phyloP scores from a whole-genome alignment of 1,140 invertebrate species.

The Trichonephila clavata region DNA sequence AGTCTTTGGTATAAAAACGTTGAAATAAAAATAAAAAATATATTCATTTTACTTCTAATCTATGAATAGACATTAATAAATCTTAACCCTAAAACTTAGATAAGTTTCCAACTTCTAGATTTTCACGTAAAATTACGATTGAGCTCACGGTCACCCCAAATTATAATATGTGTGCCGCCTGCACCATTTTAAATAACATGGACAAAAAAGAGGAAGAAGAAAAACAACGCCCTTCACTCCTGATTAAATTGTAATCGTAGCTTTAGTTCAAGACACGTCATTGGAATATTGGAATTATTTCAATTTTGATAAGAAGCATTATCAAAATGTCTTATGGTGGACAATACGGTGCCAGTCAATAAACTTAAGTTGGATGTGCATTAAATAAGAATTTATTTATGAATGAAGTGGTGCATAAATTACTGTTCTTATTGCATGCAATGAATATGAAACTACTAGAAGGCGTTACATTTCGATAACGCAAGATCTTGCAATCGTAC shows the following conservation, averaged over 20 bases:
- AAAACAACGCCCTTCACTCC: background rate
- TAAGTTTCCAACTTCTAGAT: background rate
- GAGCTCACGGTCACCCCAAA: background rate
- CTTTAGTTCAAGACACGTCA: background rate
- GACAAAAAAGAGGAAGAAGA: background rate
- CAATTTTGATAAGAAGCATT: background rate
- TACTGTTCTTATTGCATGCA: background rate
- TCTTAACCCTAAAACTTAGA: background rate
- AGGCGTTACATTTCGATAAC: background rate
- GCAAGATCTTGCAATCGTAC: background rate
- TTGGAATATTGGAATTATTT: background rate
- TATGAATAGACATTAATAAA: too few relatives aligned
- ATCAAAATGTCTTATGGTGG: background rate
- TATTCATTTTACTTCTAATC: too few relatives aligned
- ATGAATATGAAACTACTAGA: background rate
- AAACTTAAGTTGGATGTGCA: background rate
- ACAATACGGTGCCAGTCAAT: background rate
- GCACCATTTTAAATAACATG: background rate
- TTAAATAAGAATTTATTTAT: background rate
- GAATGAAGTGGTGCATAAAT: background rate
- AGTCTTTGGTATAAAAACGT: too few relatives aligned
- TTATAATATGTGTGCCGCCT: background rate
- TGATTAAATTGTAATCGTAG: slow-evolving; percentile 17
- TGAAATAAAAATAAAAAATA: too few relatives aligned
- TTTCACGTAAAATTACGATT: background rate